Conservation (phyloP, 2,888 invertebrate species). For the Drosophila percnosoma region DNA sequence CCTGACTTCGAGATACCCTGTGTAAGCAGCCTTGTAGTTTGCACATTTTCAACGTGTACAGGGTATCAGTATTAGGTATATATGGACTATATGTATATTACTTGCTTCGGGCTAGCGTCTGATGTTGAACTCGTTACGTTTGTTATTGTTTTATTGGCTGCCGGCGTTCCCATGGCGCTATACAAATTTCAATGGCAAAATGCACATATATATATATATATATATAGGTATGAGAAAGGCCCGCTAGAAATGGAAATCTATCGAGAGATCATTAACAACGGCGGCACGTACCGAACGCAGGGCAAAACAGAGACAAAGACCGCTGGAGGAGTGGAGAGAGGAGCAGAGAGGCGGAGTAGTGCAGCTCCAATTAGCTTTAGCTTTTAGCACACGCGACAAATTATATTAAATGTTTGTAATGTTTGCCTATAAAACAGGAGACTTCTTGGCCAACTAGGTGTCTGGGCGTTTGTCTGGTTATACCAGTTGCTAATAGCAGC, state of each 20-base stretch:
- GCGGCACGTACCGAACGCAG: slow-evolving; percentile 49
- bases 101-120: slow-evolving; percentile 3
- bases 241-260: slow-evolving; percentile 62
- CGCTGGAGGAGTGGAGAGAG: neutral
- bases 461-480: slow-evolving; percentile 56
- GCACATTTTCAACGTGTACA: neutral
- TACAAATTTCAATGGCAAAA: slow-evolving; percentile 49
- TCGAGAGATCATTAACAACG: slow-evolving; percentile 50
- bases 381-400: slow-evolving; percentile 59
- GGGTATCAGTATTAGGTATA: neutral
- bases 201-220: slow-evolving; percentile 6
- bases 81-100: neutral
- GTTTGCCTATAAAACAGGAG: neutral
- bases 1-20: slow-evolving; percentile 11
- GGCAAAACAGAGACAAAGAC: slow-evolving; percentile 18
- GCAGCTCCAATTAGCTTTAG: slow-evolving; percentile 38
- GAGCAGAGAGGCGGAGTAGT: neutral
- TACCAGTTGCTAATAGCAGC: slow-evolving; percentile 49
- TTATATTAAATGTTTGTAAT: slow-evolving; percentile 67
- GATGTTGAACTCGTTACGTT: slow-evolving; percentile 26
- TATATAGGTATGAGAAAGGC: slow-evolving; percentile 31
- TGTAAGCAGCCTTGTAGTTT: neutral
- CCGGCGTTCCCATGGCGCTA: slow-evolving; percentile 45
- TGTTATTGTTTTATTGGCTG: slow-evolving; percentile 53
- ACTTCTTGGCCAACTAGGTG: slow-evolving; percentile 14